Evolutionary conservation across 2,113 vertebrate genomes (phyloP).

Genomic region (Aythya baeri): DNA sequence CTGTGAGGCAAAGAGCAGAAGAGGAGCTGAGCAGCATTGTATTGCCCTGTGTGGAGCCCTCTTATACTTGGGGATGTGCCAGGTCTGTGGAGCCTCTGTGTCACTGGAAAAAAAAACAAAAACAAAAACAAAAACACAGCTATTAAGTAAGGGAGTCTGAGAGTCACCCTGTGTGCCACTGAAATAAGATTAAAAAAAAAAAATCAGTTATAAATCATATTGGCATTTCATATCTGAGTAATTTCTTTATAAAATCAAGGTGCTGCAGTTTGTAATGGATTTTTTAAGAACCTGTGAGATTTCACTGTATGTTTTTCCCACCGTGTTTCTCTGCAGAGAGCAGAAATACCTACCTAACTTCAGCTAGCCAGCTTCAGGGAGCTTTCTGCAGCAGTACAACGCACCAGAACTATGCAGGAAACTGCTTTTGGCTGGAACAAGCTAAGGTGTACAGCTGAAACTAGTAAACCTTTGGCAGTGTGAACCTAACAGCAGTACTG

Average conservation of each 20-base stretch:
- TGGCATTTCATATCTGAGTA: not conserved
- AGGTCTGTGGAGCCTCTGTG: not conserved
- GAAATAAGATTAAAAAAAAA: not conserved
- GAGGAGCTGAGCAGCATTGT: not conserved
- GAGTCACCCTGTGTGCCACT: not conserved
- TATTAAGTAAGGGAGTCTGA: not conserved
- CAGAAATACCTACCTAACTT: not conserved
- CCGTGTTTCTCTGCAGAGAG: not conserved
- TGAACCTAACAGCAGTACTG: not conserved
- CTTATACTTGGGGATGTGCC: not conserved
- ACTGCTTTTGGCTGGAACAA: not conserved
- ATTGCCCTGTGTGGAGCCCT: not conserved
- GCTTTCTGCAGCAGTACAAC: not conserved
- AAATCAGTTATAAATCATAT: not conserved
- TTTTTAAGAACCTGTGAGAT: not conserved
- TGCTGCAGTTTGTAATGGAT: not conserved
- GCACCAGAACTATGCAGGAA: not conserved
- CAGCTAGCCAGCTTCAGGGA: not conserved
- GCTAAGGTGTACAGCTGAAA: not conserved
- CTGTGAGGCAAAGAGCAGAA: not conserved
- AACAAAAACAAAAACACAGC: not conserved
- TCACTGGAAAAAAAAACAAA: not conserved
- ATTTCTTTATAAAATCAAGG: not conserved
- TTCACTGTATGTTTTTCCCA: not conserved
- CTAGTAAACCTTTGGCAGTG: not conserved